A percentile compares a stretch with the other conserved stretches of the same genome.
Evolutionary conservation across 2,888 invertebrate species (phyloP).

Genomic region (Diploptera punctata): DNA sequence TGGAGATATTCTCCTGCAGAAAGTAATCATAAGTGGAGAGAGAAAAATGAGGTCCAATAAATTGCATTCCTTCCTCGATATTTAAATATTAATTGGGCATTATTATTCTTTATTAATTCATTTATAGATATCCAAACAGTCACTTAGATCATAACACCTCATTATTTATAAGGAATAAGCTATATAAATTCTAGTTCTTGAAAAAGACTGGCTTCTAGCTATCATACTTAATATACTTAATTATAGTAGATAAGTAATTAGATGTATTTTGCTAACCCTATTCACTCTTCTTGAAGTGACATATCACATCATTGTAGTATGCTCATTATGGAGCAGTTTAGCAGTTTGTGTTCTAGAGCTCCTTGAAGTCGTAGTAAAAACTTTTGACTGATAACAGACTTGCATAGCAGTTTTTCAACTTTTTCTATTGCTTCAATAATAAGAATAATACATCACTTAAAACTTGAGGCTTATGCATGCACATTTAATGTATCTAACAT

Average conservation of each 20-base stretch:
- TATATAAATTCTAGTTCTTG: not conserved
- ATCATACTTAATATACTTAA: not conserved
- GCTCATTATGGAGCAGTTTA: conserved; percentile 3
- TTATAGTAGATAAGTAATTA: conserved; percentile 15
- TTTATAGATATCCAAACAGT: too few species aligned
- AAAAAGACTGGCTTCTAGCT: not conserved
- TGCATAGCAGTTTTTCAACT: conserved; percentile 7
- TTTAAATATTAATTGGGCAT: not conserved
- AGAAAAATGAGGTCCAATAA: not conserved
- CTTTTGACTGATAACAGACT: not conserved
- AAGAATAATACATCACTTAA: not conserved
- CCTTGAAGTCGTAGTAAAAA: conserved; percentile 4
- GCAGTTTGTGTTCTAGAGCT: conserved; percentile 8
- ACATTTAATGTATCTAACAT: conserved; percentile 13
- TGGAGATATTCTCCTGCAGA: too few species aligned
- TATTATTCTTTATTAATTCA: too few species aligned
- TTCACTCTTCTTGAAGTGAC: conserved; percentile 27
- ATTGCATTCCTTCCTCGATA: not conserved
- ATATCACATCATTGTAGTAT: conserved; percentile 26
- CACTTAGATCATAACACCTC: too few species aligned
- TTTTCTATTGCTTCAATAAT: conserved; percentile 4
- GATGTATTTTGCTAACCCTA: conserved; percentile 30
- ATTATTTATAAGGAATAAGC: too few species aligned
- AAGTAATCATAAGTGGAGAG: not conserved
- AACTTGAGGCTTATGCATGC: conserved; percentile 22